These are phyloP conservation scores for Sthenelais limicola DNA, from an alignment of 2,888 invertebrate genomes.

Conservation along the genomic window DNA sequence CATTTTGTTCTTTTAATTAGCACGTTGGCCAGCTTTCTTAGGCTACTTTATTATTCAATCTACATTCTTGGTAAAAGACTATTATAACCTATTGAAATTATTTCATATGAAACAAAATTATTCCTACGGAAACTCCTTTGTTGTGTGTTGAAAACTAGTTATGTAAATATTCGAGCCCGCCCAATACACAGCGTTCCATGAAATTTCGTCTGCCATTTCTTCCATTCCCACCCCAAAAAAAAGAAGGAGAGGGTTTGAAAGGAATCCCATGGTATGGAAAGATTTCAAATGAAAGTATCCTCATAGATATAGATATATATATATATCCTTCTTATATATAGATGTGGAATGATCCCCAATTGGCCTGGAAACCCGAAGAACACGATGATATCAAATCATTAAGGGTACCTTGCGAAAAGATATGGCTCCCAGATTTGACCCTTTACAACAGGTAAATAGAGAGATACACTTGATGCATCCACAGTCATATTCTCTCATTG, in stretches of 20 bases:
- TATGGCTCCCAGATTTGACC: conserved; percentile 30
- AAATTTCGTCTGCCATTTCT: too few relatives aligned
- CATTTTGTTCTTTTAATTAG: too few relatives aligned
- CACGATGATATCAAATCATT: conserved; percentile 7
- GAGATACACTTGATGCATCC: neutral
- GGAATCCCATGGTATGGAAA: neutral
- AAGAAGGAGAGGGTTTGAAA: neutral
- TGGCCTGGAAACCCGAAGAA: conserved; percentile 23
- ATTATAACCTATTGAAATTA: too few relatives aligned
- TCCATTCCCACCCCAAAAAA: too few relatives aligned
- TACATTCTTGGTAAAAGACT: too few relatives aligned
- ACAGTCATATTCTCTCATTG: neutral
- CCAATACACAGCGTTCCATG: too few relatives aligned
- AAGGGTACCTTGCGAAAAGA: conserved; percentile 5
- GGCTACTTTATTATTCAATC: too few relatives aligned
- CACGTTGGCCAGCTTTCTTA: too few relatives aligned
- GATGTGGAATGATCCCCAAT: conserved; percentile 15
- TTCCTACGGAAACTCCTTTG: too few relatives aligned
- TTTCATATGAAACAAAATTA: too few relatives aligned
- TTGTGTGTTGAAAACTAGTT: too few relatives aligned
- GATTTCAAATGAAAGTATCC: neutral
- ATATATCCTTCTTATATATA: neutral
- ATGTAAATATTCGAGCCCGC: too few relatives aligned
- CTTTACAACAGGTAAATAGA: conserved; percentile 39
- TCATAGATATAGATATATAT: neutral